Conservation (phyloP, 2,113 vertebrate genomes). For the Periophthalmodon schlosseri region DNA sequence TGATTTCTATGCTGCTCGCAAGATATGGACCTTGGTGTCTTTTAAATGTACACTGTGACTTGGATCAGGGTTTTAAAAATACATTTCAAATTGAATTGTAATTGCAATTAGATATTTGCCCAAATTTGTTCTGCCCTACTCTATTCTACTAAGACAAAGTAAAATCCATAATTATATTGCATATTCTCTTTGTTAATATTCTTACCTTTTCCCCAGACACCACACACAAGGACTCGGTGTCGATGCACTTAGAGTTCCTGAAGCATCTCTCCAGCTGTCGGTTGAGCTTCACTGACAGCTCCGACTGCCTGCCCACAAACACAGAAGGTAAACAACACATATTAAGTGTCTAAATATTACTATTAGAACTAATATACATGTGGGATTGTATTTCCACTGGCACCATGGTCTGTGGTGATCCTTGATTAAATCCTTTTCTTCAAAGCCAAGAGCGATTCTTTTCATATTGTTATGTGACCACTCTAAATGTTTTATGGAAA, state of each 20-base stretch:
- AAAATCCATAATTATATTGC: background rate
- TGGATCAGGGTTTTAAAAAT: too few relatives aligned
- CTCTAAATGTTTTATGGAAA: too few relatives aligned
- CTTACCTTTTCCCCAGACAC: slow-evolving; percentile 94
- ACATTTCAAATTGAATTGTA: too few relatives aligned
- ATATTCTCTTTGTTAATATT: background rate
- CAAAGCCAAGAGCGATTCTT: background rate
- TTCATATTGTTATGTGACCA: background rate
- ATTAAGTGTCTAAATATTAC: background rate
- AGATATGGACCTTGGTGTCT: too few relatives aligned
- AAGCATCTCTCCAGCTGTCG: slow-evolving; percentile 91
- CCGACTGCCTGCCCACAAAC: slow-evolving; percentile 82
- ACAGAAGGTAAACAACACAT: background rate
- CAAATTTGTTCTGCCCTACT: too few relatives aligned
- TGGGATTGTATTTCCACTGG: background rate
- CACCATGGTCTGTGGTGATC: background rate
- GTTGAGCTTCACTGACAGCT: slow-evolving; percentile 91
- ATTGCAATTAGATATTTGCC: too few relatives aligned
- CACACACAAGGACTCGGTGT: slow-evolving; percentile 95
- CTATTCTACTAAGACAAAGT: too few relatives aligned
- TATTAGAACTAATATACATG: background rate
- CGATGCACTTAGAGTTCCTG: slow-evolving; percentile 94
- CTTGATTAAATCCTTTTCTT: background rate
- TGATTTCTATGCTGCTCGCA: too few relatives aligned
- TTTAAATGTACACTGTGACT: too few relatives aligned